These are phyloP conservation scores for Leucophenga maculata DNA, from an alignment of 2,888 invertebrate species.

Conservation along the genomic window DNA sequence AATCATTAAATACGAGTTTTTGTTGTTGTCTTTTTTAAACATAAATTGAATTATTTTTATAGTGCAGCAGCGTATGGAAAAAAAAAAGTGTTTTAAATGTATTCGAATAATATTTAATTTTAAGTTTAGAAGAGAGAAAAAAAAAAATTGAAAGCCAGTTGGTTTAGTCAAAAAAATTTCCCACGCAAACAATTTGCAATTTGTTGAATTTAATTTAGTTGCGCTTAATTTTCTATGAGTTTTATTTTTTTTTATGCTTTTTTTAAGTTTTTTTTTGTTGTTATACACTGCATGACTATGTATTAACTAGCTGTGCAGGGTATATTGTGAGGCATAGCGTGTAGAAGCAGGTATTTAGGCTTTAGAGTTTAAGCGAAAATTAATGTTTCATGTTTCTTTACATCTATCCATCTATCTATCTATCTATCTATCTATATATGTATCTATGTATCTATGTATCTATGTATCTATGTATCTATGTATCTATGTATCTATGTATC, in stretches of 20 bases:
- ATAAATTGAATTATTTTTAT: no score
- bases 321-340: no score
- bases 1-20: no score
- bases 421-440: no score
- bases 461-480: no score
- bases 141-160: not conserved
- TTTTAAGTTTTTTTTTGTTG: not conserved
- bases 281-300: not conserved
- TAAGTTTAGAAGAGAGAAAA: not conserved
- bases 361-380: no score
- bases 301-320: not conserved
- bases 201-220: conserved; percentile 5
- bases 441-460: no score
- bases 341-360: no score
- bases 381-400: no score
- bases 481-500: no score
- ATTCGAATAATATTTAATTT: not conserved
- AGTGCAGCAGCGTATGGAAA: not conserved
- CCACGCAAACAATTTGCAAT: conserved; percentile 14
- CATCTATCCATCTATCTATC: no score
- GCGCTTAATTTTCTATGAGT: conserved; percentile 17
- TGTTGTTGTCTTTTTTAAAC: no score
- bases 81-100: not conserved
- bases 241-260: not conserved
- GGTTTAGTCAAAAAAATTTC: conserved; percentile 6